A percentile compares a stretch with the other conserved stretches of the same genome.
Conservation (phyloP, 2,888 invertebrate genomes). For the Nephrotoma guestfalica region DNA sequence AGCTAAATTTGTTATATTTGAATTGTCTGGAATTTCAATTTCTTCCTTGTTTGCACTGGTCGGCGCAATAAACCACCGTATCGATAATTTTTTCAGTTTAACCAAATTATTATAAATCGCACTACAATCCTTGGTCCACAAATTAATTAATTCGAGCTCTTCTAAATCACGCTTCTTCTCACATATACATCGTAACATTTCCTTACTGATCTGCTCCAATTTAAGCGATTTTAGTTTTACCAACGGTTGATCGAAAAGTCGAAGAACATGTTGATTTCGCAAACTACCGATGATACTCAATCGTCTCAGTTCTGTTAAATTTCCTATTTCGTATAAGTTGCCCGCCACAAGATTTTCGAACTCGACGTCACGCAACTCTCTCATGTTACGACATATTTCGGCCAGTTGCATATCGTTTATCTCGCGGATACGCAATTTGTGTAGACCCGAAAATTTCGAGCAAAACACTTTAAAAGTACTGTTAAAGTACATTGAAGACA, state of each 20-base stretch:
- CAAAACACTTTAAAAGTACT: neutral
- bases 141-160: neutral
- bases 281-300: neutral
- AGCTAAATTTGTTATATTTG: neutral
- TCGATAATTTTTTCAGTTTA: neutral
- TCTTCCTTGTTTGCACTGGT: neutral
- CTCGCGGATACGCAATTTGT: neutral
- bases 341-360: neutral
- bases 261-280: neutral
- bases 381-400: neutral
- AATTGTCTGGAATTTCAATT: neutral
- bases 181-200: neutral
- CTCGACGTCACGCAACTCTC: neutral
- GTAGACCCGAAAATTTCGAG: neutral
- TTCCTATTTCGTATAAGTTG: neutral
- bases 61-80: neutral
- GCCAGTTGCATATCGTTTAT: neutral
- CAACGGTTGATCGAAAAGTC: neutral
- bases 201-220: neutral
- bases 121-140: neutral
- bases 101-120: neutral
- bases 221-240: neutral
- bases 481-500: neutral
- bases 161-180: neutral
- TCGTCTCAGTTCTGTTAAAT: neutral